Evolutionary conservation across 2,888 invertebrate genomes (phyloP), one percentile per base, ranked within the genome.

Genomic region (Tenthredo mesomela): DNA sequence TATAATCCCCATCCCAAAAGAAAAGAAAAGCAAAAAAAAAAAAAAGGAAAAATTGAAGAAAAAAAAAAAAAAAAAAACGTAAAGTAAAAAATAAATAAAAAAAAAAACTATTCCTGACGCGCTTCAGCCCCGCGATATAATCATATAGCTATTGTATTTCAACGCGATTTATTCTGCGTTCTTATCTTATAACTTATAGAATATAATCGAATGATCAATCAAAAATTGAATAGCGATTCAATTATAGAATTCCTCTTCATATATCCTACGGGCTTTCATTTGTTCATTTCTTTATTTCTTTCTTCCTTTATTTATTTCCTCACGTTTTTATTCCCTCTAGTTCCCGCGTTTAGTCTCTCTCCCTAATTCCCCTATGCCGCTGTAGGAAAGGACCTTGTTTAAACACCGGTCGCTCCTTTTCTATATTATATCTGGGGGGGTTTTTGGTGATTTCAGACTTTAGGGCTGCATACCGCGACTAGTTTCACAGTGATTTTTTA

Each of bases 391-490:
- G 37, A 18, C 37, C 37, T 37, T 70, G 70, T 70, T 70, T 70
- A 70, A 70, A 70, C 70, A 70, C 70, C 70, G 25, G 70, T 37
- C n/a, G n/a, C 70, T 70, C 29, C 12, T 61, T 25, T 25, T 70
- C 7, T 21, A n/a, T 33, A 37, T 37, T 21, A n/a, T 33, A 37
- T 37, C 37, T 0, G 6, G 1, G 70, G 70, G 37, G 70, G 7
- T 6, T 54, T 54, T n/a, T 6, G 50, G 54, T 4, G 54, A n/a
- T n/a, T 54, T 54, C 54, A 54, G 54, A 54, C 54, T 54, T 54
- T 7, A n/a, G 50, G 50, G 6, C 6, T n/a, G 4, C 18, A 12
- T 25, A 25, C 61, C 61, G 25, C 25, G 61, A 61, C 61, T 25
- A 25, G 21, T 61, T 61, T 61, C 25, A 61, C 70, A 33, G 70